These are phyloP conservation scores for Linepithema humile DNA, from an alignment of 1,140 invertebrate genomes.

Conservation along the genomic window DNA sequence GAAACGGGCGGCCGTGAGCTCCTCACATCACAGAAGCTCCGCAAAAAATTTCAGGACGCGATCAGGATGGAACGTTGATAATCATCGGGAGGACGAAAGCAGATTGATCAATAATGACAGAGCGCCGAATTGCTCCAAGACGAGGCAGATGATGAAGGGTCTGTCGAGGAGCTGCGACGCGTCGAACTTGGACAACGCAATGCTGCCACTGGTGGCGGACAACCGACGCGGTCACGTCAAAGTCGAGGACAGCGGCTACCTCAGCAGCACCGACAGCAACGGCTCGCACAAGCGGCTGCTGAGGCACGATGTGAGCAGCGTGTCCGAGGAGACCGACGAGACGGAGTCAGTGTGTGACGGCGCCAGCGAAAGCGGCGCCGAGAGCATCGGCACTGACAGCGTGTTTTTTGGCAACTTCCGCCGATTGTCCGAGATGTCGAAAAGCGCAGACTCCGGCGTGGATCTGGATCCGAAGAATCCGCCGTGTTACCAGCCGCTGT, in stretches of 20 bases:
- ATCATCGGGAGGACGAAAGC: background rate
- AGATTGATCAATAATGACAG: background rate
- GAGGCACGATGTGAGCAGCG: constrained; percentile 80
- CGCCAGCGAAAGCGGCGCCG: constrained; percentile 92
- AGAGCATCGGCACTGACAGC: constrained; percentile 93
- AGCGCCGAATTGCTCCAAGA: background rate
- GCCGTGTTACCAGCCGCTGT: constrained; percentile 51
- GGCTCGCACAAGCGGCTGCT: constrained; percentile 77
- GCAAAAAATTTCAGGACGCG: background rate
- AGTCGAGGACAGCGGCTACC: constrained; percentile 88
- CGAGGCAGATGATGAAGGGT: background rate
- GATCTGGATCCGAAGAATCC: constrained; percentile 64
- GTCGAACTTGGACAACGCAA: background rate
- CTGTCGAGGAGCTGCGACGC: constrained; percentile 21
- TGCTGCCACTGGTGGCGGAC: background rate
- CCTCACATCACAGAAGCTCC: background rate
- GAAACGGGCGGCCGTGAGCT: background rate
- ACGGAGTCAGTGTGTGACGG: constrained; percentile 90
- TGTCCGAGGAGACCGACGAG: constrained; percentile 88
- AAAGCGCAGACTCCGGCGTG: constrained; percentile 79
- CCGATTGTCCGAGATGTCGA: constrained; percentile 73
- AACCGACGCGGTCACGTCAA: constrained; percentile 58
- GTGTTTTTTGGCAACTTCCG: constrained; percentile 88
- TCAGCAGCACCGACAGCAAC: constrained; percentile 90
- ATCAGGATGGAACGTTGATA: constrained; percentile 17